These are phyloP conservation scores for Lymantria monacha DNA, from an alignment of 2,888 invertebrate genomes.

Conservation along the genomic window DNA sequence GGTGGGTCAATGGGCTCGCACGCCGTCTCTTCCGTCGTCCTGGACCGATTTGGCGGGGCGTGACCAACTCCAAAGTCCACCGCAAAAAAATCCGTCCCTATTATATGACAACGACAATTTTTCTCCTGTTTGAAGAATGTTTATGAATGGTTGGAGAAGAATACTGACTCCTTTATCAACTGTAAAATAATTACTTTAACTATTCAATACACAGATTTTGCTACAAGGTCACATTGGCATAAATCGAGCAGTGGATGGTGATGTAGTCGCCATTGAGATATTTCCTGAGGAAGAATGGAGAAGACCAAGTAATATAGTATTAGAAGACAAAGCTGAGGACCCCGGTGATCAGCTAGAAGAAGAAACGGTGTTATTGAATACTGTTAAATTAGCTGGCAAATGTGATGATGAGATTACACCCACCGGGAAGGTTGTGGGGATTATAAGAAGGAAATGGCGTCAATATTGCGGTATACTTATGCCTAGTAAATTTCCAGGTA, in stretches of 20 bases:
- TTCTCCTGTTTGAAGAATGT: no score
- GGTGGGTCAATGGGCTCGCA: no score
- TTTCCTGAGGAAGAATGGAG: conserved; percentile 95
- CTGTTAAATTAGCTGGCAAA: conserved; percentile 43
- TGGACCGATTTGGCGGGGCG: no score
- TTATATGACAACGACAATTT: no score
- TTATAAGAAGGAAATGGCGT: conserved; percentile 97
- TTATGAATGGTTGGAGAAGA: no score
- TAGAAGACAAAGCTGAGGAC: conserved; percentile 89
- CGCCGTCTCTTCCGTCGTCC: no score
- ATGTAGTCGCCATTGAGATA: conserved; percentile 94
- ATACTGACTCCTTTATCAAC: no score
- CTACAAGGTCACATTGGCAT: conserved; percentile 93
- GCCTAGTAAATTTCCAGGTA: conserved; percentile 86
- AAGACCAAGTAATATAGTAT: conserved; percentile 91
- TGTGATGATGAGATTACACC: conserved; percentile 69
- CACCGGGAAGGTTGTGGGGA: conserved; percentile 88
- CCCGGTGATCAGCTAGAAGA: conserved; percentile 86
- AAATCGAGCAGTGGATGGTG: conserved; percentile 97
- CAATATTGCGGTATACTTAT: conserved; percentile 98
- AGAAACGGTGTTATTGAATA: conserved; percentile 70
- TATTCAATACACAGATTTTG: conserved; percentile 81
- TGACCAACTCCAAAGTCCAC: no score
- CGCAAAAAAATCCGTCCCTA: no score
- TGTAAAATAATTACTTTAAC: no score